phyloP scores from a whole-genome alignment of 2,888 invertebrate genomes.

The Luperina nickerlii region DNA sequence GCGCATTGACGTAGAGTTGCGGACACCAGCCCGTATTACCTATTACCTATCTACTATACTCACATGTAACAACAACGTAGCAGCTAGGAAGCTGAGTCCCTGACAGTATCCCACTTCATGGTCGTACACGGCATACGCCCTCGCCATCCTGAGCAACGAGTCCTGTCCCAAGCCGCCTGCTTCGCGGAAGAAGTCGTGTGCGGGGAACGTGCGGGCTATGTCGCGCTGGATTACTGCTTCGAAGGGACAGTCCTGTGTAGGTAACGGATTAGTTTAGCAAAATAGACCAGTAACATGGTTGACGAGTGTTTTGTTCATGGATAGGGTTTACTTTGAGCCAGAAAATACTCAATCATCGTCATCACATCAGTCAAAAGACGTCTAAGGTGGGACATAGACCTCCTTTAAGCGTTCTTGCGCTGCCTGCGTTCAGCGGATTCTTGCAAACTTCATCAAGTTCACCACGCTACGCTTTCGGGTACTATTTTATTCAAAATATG shows the following conservation, averaged over 20 bases:
- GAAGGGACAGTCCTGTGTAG: slow-evolving; percentile 95
- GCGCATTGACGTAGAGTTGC: too few species aligned
- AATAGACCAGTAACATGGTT: not conserved
- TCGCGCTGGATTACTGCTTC: slow-evolving; percentile 99
- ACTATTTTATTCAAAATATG: not conserved
- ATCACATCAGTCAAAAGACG: not conserved
- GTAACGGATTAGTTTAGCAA: not conserved
- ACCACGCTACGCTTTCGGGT: not conserved
- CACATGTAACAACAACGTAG: slow-evolving; percentile 98
- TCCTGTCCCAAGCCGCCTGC: slow-evolving; percentile 98
- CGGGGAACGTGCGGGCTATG: slow-evolving; percentile 99
- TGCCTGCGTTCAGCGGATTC: not conserved
- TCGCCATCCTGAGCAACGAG: slow-evolving; percentile 97
- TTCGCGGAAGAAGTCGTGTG: slow-evolving; percentile 99
- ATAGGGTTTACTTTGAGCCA: not conserved
- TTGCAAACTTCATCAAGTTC: not conserved
- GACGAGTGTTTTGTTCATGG: not conserved
- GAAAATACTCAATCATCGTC: not conserved
- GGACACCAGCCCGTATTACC: too few species aligned
- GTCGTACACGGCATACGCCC: slow-evolving; percentile 99
- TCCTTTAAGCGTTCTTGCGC: not conserved
- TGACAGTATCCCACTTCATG: slow-evolving; percentile 99
- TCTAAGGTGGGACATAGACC: not conserved
- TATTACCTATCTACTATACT: slow-evolving; percentile 79
- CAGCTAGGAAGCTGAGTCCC: slow-evolving; percentile 99